A percentile compares a stretch with the other conserved stretches of the same genome.
Evolutionary conservation across 2,113 vertebrate genomes (phyloP).

Genomic region (Eulemur rufifrons): DNA sequence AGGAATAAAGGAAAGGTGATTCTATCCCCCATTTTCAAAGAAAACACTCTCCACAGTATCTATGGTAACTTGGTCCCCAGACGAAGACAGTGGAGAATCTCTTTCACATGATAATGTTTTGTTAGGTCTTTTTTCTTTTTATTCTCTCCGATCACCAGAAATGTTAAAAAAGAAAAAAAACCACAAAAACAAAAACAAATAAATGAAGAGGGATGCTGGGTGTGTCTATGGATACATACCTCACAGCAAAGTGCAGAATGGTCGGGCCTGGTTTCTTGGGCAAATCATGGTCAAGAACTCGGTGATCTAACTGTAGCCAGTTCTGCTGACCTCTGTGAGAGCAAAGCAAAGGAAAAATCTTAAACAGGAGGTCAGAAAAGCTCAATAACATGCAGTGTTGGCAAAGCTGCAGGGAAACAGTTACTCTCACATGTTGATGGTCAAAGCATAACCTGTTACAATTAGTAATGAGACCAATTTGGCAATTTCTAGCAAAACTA

Average conservation of each 20-base stretch:
- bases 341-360: slow-evolving; percentile 30
- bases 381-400: neutral
- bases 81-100: neutral
- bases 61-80: neutral
- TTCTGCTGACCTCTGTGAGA: slow-evolving; percentile 92
- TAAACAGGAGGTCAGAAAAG: neutral
- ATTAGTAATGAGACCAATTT: neutral
- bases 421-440: neutral
- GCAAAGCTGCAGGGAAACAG: neutral
- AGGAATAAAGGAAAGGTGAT: neutral
- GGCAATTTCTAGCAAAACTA: neutral
- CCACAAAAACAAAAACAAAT: neutral
- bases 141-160: neutral
- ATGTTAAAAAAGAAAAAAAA: neutral
- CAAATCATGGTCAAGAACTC: slow-evolving; percentile 97
- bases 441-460: neutral
- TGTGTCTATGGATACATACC: slow-evolving; percentile 83
- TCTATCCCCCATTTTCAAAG: neutral
- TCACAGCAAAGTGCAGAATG: slow-evolving; percentile 92
- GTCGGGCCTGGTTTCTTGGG: slow-evolving; percentile 92
- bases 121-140: neutral
- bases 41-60: neutral
- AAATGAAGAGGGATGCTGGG: neutral
- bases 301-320: slow-evolving; percentile 97
- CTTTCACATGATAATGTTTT: neutral